Evolutionary conservation across 2,888 invertebrate species (phyloP), one percentile per base, ranked within the genome.

Genomic region (Drosophila mulleri): DNA sequence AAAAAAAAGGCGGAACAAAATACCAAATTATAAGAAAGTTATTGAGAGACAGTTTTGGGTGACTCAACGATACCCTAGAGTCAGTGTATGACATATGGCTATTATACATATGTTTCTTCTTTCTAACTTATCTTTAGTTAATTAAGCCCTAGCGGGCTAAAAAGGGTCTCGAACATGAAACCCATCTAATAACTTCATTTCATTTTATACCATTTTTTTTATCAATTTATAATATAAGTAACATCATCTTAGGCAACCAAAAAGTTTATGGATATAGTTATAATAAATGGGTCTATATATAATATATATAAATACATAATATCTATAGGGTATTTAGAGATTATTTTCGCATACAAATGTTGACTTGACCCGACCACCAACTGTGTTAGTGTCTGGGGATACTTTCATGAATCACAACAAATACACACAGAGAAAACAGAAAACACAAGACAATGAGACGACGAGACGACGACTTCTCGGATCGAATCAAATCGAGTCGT

Each of bases 331-430:
- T 58, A 66, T 63, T 61, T 50, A 16, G 54, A 48, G 57, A 18
- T 35, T 29, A 7, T 29, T 29, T 35, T 41, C 66, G 37, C 35
- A 48, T 29, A 48, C 32, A 52, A 45, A 35, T 48, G 18, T 50
- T 32, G 18, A 50, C 18, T 50, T 50, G 50, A 50, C 65, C 65
- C 68, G 65, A 72, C 68, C 79, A 41, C 41, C 41, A n/a, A 41
- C 41, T 41, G 41, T 39, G 39, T 41, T n/a, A n/a, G n/a, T 41
- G 41, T 35, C 29, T 50, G 73, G 73, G 77, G 82, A 82, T 72
- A 86, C 74, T 86, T 88, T 88, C 58, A 76, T 86, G 88, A 86
- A 81, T 86, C 88, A 86, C 74, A 71, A 39, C 39, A 72, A 59
- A 39, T 50, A 20, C 12, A 39, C 23, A 35, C n/a, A 29, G 29